Percentiles rank a stretch among this genome's conserved stretches.
Evolutionary conservation across 2,113 vertebrate genomes (phyloP).

Genomic region (Oreocharis arfaki): DNA sequence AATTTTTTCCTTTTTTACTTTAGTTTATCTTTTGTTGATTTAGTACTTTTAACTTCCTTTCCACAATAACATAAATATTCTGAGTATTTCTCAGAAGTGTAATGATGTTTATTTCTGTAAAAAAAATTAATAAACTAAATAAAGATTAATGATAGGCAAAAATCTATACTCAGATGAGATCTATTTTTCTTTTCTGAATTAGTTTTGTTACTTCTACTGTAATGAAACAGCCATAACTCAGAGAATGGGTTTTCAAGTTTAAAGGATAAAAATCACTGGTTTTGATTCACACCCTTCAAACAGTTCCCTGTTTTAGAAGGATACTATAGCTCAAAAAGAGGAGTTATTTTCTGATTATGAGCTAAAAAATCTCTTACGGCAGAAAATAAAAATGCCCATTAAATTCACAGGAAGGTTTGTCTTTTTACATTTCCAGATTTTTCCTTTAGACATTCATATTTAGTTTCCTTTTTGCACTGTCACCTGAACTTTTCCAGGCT

Average conservation of each 20-base stretch:
- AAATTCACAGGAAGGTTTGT: not conserved
- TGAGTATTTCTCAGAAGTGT: constrained; percentile 49
- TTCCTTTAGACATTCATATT: not conserved
- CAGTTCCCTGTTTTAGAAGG: constrained; percentile 37
- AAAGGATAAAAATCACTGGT: constrained; percentile 75
- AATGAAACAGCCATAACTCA: constrained; percentile 75
- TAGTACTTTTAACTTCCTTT: not conserved
- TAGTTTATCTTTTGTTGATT: not conserved
- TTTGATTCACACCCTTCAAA: constrained; percentile 74
- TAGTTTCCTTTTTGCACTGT: not conserved
- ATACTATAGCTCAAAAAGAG: not conserved
- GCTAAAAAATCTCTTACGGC: constrained; percentile 2
- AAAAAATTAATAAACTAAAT: constrained; percentile 66
- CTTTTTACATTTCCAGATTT: not conserved
- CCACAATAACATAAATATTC: constrained; percentile 8
- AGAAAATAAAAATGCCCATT: not conserved
- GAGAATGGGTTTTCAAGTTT: constrained; percentile 75
- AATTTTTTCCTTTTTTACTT: not conserved
- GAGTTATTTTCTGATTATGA: constrained; percentile 28
- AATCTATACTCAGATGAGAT: constrained; percentile 70
- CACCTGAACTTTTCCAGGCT: not conserved
- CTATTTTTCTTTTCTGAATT: constrained; percentile 67
- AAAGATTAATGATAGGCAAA: constrained; percentile 61
- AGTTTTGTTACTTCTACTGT: constrained; percentile 72
- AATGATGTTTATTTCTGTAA: constrained; percentile 47